Evolutionary conservation across 2,113 vertebrate genomes (phyloP), one percentile per base, ranked within the genome.

Genomic region (Probosciger aterrimus): DNA sequence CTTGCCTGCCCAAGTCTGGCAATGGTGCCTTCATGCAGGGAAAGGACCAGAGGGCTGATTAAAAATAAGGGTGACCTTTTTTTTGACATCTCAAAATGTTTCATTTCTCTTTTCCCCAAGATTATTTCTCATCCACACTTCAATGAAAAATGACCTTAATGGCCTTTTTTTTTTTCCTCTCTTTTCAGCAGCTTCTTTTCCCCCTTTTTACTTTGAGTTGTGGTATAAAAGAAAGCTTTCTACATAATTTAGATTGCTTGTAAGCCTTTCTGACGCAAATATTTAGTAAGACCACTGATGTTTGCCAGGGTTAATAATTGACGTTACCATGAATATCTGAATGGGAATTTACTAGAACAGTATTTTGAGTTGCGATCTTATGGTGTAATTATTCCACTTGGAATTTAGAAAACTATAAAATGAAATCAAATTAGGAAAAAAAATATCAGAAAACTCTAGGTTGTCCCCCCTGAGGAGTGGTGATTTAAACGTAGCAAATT

Each of bases 31-130:
- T 81, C 33, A 93, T 52, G 78, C 70, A 84, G 4, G 11, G 63
- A 91, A 91, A 96, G 59, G 69, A 75, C 52, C 69, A 91, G 62
- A 82, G 62, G 43, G 31, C 11, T 69, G 88, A 95, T 86, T 94
- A 90, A 94, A 95, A 88, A 82, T 78, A 95, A 91, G 70, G 88
- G 76, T 81, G 88, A 87, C 83, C 87, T 94, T 93, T 89, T 83
- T 93, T 92, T 65, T 88, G 71, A 93, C 78, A 86, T 62, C 57
- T 71, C 82, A 91, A 68, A 95, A 90, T 71, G 33, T 86, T 96
- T 92, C 81, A 90, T 89, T 95, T 95, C 73, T 87, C 64, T 96
- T 92, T 86, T 82, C 69, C 63, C 25, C 44, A 59, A 47, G 67
- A 92, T 86, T 71, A 93, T 74, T 93, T 88, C 71, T 92, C 23